Evolutionary conservation across 2,113 vertebrate species (phyloP), one percentile per base, ranked within the genome.

Genomic region (Psittacula cyanocephala): DNA sequence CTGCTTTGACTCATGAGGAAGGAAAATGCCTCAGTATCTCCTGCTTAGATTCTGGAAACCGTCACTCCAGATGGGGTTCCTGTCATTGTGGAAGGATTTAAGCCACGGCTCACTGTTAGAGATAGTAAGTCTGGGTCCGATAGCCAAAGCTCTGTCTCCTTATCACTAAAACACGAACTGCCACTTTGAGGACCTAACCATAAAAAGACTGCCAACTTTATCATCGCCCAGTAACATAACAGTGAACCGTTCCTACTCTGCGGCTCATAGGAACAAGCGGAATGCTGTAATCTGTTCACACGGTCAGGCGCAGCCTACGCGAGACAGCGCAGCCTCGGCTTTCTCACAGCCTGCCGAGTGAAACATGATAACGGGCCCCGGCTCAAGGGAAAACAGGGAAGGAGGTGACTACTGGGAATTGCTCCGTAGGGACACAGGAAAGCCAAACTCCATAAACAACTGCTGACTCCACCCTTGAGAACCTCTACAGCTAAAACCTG

Each of bases 201-300:
- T 98, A 98, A 98, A 98, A 97, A 97, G 96, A 68, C 93, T 89
- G 88, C 79, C 88, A 93, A 69, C 88, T 97, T 97, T 97, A 98
- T 98, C 98, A 76, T 53, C 17, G 94, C 75, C 76, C 90, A 70
- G 96, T 46, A 89, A 90, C 63, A 64, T 46, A 91, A 89, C 19
- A 96, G 95, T 78, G 87, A 86, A 95, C 53, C 91, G 84, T 88
- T 83, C 84, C 91, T 92, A 90, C 75, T 60, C 29, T 15, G 53
- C 17, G 90, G 94, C 96, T 93, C 89, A 43, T 82, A 94, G 93
- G 88, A 95, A 96, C 96, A 95, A 93, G 96, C 31, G 97, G 98
- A 98, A 98, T 98, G 98, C 95, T 94, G 96, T 89, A 95, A 98
- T 98, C 98, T 98, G 97, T 97, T 98, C 89, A 97, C 97, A 95